phyloP scores from a whole-genome alignment of 2,113 vertebrate species.

The Nettapus auritus region DNA sequence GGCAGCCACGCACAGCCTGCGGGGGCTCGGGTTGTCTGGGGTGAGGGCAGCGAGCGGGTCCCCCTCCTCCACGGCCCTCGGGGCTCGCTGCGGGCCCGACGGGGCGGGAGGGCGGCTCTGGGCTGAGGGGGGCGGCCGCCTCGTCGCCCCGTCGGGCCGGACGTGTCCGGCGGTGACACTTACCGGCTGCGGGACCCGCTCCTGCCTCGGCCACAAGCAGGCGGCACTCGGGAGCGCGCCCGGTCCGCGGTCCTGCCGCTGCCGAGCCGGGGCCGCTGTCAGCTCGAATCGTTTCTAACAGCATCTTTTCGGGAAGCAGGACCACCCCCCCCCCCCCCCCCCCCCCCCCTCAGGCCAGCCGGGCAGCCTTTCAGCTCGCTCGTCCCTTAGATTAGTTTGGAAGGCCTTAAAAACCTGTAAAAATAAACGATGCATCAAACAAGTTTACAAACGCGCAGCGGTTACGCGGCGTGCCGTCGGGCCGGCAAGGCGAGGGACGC shows the following conservation, averaged over 20 bases:
- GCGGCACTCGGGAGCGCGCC: not conserved
- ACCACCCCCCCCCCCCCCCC: not conserved
- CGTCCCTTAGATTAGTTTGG: not conserved
- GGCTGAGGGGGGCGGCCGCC: slow-evolving; percentile 45
- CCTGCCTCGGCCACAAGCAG: slow-evolving; percentile 3
- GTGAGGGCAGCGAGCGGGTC: not conserved
- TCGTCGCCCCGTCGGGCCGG: slow-evolving; percentile 74
- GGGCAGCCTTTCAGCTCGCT: not conserved
- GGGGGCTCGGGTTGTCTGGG: not conserved
- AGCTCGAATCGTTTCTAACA: slow-evolving; percentile 29
- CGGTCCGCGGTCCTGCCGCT: too few species aligned
- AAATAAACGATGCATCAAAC: not conserved
- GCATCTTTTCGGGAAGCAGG: slow-evolving; percentile 10
- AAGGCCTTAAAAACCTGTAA: slow-evolving; percentile 20
- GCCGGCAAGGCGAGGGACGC: not conserved
- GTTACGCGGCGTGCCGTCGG: not conserved
- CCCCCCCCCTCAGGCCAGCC: too few species aligned
- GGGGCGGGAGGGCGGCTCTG: too few species aligned
- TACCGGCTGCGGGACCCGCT: slow-evolving; percentile 38
- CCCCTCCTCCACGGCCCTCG: not conserved
- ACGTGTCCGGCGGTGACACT: slow-evolving; percentile 65
- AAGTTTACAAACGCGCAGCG: not conserved
- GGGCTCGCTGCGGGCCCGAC: too few species aligned
- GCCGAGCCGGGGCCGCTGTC: not conserved
- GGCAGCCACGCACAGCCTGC: not conserved